Conservation (phyloP, 2,797 vertebrate genomes). For the Intellagama lesueurii region DNA sequence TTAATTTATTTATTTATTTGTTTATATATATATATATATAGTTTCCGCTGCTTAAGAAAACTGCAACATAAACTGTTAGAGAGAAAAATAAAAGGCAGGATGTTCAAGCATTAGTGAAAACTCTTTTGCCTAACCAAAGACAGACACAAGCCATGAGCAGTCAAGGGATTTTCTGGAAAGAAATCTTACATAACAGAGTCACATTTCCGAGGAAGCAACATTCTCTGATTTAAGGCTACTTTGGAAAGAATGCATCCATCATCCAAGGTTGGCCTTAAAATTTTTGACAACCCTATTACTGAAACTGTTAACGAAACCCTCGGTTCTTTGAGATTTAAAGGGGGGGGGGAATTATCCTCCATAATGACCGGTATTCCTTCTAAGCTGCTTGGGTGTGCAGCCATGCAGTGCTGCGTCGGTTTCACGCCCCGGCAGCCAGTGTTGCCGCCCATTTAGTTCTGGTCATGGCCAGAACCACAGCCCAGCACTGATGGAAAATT, state of each 20-base stretch:
- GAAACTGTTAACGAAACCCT: conserved; percentile 36
- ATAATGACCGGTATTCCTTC: too few relatives aligned
- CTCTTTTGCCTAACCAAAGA: background rate
- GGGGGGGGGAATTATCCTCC: background rate
- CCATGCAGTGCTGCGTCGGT: too few relatives aligned
- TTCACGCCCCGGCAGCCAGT: too few relatives aligned
- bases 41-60: background rate
- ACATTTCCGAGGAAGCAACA: conserved; percentile 1
- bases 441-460: too few relatives aligned
- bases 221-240: conserved; percentile 7
- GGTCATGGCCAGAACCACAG: too few relatives aligned
- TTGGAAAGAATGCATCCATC: conserved; percentile 3
- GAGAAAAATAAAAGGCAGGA: background rate
- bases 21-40: too few relatives aligned
- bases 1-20: background rate
- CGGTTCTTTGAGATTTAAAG: background rate
- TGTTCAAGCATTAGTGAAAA: background rate
- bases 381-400: too few relatives aligned
- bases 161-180: background rate
- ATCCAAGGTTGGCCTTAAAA: background rate
- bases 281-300: background rate
- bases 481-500: too few relatives aligned
- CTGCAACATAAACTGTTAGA: background rate
- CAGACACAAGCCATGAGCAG: background rate
- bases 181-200: background rate